phyloP scores from a whole-genome alignment of 1,140 invertebrate genomes.

The Pachyrhynchus sulphureomaculatus region DNA sequence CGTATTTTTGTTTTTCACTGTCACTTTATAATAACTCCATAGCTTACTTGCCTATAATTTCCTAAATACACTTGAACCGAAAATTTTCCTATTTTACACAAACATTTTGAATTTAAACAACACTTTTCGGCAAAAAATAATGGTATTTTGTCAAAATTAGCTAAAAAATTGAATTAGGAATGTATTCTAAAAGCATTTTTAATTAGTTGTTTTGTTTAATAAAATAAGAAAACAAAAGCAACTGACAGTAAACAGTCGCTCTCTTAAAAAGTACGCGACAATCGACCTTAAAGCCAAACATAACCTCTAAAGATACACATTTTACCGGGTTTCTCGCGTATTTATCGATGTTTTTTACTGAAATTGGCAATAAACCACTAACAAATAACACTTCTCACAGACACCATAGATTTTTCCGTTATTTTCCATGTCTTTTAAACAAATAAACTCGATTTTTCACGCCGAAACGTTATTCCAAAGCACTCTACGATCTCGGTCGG shows the following conservation, averaged over 20 bases:
- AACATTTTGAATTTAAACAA: background rate
- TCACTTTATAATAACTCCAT: conserved; percentile 2
- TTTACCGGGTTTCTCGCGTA: conserved; percentile 34
- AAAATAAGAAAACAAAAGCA: conserved; percentile 12
- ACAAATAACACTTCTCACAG: background rate
- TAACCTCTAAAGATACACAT: conserved; percentile 41
- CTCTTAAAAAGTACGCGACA: conserved; percentile 31
- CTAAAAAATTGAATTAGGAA: background rate
- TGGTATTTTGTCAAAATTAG: background rate
- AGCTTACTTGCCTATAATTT: background rate
- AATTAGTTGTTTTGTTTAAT: background rate
- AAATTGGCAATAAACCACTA: conserved; percentile 1
- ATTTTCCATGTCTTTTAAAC: conserved; percentile 28
- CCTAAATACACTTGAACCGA: background rate
- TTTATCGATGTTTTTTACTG: conserved; percentile 19
- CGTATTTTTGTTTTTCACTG: conserved; percentile 19
- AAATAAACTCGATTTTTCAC: conserved; percentile 36
- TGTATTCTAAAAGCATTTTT: background rate
- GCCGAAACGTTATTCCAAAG: conserved; percentile 33
- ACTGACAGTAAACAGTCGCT: conserved; percentile 26
- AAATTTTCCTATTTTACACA: background rate
- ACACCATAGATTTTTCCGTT: background rate
- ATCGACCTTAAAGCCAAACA: conserved; percentile 41
- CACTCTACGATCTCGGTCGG: conserved; percentile 45
- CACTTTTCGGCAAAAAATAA: background rate